Conservation (phyloP, 2,797 vertebrate species). For the Clarias pachynema region DNA sequence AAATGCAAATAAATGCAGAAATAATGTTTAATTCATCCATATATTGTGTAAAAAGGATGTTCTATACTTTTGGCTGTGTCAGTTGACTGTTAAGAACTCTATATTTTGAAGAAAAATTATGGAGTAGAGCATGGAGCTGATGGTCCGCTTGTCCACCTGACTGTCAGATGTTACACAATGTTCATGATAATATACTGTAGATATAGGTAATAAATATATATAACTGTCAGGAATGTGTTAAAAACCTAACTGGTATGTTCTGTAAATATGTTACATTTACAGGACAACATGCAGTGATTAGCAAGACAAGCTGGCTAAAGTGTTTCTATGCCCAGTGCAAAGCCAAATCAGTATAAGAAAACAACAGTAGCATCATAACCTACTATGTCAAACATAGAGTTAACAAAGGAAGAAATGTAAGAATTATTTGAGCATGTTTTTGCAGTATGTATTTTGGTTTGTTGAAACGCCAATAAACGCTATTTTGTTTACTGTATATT, state of each 20-base stretch:
- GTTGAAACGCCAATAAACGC: not conserved
- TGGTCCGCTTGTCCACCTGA: constrained; percentile 7
- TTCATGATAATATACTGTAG: not conserved
- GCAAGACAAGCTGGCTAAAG: constrained; percentile 8
- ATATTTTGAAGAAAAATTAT: not conserved
- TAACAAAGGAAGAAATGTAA: constrained; percentile 1
- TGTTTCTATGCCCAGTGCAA: constrained; percentile 25
- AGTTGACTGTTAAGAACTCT: not conserved
- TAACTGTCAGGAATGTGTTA: constrained; percentile 15
- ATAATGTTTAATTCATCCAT: constrained; percentile 15
- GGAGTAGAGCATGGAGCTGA: not conserved
- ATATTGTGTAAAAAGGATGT: not conserved
- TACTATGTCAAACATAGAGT: constrained; percentile 19
- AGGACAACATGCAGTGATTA: not conserved
- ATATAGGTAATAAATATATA: not conserved
- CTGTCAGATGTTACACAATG: constrained; percentile 42
- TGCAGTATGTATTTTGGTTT: not conserved
- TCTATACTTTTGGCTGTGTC: constrained; percentile 12
- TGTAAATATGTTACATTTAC: constrained; percentile 13
- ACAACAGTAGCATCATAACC: constrained; percentile 1
- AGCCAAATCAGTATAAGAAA: constrained; percentile 10
- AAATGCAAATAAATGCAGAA: not conserved
- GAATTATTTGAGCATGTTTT: not conserved
- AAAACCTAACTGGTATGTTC: constrained; percentile 9
- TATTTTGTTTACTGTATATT: constrained; percentile 35